Base-by-base conservation (phyloP, 2,888 invertebrate genomes). In the Electrophaes corylata region DNA sequence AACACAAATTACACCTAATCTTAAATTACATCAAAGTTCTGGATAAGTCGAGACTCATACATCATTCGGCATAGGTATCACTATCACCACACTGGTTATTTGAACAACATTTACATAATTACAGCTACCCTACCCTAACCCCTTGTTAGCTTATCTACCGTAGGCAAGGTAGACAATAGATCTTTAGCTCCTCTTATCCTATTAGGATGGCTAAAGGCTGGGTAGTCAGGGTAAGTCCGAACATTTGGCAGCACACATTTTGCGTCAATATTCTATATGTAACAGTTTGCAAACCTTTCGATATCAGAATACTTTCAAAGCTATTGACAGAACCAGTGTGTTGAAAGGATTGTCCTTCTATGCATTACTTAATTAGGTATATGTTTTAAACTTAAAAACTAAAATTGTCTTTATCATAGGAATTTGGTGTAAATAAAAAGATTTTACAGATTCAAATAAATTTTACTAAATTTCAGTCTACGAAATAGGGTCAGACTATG, bases 401-500 rank as follows among this genome's bases (percentile, higher is more conserved):
- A 45, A 31, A 31, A n/a, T 31, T 45, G 16, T 45, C 45, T 45
- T 23, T 41, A 44, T 18, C 6, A n/a, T 5, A 44, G 29, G 20
- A 51, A 33, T 51, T 16, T 35, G 16, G 23, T 33, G 31, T 23
- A 43, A 50, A 43, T 23, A 43, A 41, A 14, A 43, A 11, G 3
- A n/a, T 33, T 12, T 35, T 33, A 0, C 12, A 26, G 8, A 29
- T 43, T 8, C 3, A 14, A 45, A 45, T 51, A 52, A 45, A 44
- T 23, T 35, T 35, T 35, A 16, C 14, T 45, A 23, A 14, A 10
- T 48, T 10, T 65, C 56, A 60, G 65, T 62, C 65, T 60, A 60
- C 45, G 12, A 41, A 53, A 50, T 40, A 55, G 33, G 12, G 50
- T 47, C n/a, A 19, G 18, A 18, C n/a, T 31, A 31, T 12, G 31